These are phyloP conservation scores for Coendou prehensilis DNA, from an alignment of 2,797 vertebrate species.

Conservation along the genomic window DNA sequence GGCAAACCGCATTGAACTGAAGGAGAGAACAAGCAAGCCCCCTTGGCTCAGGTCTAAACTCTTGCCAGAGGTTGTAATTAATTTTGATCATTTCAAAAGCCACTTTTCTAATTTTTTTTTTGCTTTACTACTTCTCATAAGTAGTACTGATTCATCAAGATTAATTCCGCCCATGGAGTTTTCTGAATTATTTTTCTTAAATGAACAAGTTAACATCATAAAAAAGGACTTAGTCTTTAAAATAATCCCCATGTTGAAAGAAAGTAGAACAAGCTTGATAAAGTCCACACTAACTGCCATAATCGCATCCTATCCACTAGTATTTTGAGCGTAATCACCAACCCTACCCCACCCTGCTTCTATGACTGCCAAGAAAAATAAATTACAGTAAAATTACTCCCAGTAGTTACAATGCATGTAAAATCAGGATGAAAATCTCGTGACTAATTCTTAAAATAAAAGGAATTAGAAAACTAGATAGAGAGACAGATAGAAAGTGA, in stretches of 20 bases:
- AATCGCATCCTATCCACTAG: slow-evolving; percentile 77
- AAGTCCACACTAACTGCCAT: slow-evolving; percentile 68
- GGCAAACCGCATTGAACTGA: not conserved
- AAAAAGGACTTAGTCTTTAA: slow-evolving; percentile 64
- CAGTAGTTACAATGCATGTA: slow-evolving; percentile 9
- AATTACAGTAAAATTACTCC: slow-evolving; percentile 72
- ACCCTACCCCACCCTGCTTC: slow-evolving; percentile 70
- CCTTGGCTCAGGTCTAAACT: not conserved
- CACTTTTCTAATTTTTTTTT: slow-evolving; percentile 30
- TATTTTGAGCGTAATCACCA: slow-evolving; percentile 81
- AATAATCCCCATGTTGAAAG: slow-evolving; percentile 44
- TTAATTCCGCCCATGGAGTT: slow-evolving; percentile 68
- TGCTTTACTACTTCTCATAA: slow-evolving; percentile 54
- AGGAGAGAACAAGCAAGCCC: not conserved
- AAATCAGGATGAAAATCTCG: slow-evolving; percentile 30
- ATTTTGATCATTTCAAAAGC: slow-evolving; percentile 56
- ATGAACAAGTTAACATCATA: slow-evolving; percentile 64
- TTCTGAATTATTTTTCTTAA: slow-evolving; percentile 72
- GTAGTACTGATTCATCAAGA: slow-evolving; percentile 63
- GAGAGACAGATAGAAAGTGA: not conserved
- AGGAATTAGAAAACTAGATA: not conserved
- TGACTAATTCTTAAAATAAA: slow-evolving; percentile 8
- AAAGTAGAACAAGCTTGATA: slow-evolving; percentile 28
- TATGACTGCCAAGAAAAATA: slow-evolving; percentile 71
- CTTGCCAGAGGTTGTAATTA: slow-evolving; percentile 65